Evolutionary conservation across 2,113 vertebrate genomes (phyloP), one percentile per base, ranked within the genome.

Genomic region (Dicentrarchus labrax): DNA sequence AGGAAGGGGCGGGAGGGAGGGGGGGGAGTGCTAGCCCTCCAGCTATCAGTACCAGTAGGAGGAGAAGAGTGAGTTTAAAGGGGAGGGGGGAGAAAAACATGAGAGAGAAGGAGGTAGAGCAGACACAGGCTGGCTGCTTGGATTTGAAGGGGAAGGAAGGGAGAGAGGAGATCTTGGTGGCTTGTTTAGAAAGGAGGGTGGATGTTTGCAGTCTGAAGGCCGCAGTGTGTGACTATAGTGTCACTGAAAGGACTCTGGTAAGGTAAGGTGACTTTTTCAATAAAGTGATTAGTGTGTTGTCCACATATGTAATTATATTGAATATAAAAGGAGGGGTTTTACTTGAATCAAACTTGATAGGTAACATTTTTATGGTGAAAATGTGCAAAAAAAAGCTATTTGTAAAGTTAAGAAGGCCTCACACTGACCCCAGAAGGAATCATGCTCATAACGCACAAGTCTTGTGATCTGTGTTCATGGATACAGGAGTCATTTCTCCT

Each of bases 261-360:
- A 94, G 94, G 94, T 95, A 96, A 95, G 94, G 76, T 0, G 69
- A 39, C 22, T 36, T 70, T 80, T 88, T 89, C 41, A 76, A 43
- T 59, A 36, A 5, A n/a, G 39, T 8, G 24, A n/a, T 80, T 61
- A 45, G 65, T n/a, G 39, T 51, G 64, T 11, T 64, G 60, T 17
- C 39, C 11, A 60, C 43, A 56, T 30, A 19, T n/a, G 1, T 61
- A 1, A 48, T 21, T 7, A 48, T 22, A 41, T 9, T 8, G 39
- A 8, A 48, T 39, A 2, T 36, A 36, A 73, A 36, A 5, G 6
- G 4, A 4, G n/a, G 36, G 3, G 2, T 30, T 62, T 64, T 16
- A 38, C 2, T 67, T 53, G 0, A 21, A 39, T 51, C 22, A 16
- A 59, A 5, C 36, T 61, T 72, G 9, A 57, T 22, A 8, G 66